Evolutionary conservation across 2,113 vertebrate genomes (phyloP).

Genomic region (Prionailurus viverrinus): DNA sequence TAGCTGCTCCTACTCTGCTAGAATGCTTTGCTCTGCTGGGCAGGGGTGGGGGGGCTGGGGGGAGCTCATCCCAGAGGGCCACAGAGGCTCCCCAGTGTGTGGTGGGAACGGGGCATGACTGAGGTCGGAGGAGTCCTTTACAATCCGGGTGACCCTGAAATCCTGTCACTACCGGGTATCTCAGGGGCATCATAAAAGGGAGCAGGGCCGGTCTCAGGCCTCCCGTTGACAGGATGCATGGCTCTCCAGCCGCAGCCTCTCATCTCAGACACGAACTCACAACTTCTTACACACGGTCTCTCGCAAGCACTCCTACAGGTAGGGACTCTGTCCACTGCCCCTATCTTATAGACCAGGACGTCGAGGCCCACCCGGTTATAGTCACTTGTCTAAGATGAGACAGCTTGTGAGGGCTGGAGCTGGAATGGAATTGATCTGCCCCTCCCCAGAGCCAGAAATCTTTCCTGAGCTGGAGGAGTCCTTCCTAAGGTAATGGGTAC

Average conservation of each 20-base stretch:
- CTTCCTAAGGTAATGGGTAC: background rate
- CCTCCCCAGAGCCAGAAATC: background rate
- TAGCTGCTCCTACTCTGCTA: background rate
- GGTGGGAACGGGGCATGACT: background rate
- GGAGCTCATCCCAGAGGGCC: background rate
- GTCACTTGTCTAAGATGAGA: slow-evolving; percentile 33
- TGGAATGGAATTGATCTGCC: background rate
- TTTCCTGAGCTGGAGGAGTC: background rate
- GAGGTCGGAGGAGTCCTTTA: background rate
- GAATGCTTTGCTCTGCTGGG: background rate
- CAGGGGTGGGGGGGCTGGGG: too few species aligned
- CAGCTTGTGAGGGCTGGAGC: background rate
- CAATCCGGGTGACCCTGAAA: background rate
- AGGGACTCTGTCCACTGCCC: background rate
- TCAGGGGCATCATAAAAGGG: background rate
- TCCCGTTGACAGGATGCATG: background rate
- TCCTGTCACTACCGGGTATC: background rate
- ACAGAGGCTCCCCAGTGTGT: background rate
- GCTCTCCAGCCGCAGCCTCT: background rate
- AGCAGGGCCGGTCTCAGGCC: background rate
- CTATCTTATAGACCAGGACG: background rate
- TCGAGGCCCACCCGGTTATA: background rate
- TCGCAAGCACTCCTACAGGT: background rate
- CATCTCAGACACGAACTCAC: background rate
- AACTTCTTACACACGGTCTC: background rate